Conservation (phyloP, 2,797 vertebrate genomes). For the Agapornis canus region DNA sequence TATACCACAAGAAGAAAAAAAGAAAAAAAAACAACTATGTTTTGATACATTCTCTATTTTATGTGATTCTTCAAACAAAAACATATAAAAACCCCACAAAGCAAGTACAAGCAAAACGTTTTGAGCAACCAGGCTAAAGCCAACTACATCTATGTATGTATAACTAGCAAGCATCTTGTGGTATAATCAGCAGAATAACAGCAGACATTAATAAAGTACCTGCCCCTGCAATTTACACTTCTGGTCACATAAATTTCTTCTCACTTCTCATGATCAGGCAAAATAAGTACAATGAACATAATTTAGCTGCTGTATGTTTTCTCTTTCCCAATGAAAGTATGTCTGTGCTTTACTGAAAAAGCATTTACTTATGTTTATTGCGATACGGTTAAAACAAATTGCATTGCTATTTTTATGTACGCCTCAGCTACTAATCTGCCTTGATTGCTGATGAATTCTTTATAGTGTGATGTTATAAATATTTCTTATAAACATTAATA, state of each 20-base stretch:
- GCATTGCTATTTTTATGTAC: background rate
- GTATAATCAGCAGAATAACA: background rate
- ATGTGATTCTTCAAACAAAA: background rate
- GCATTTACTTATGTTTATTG: constrained; percentile 31
- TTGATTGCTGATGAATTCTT: constrained; percentile 44
- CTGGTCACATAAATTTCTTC: constrained; percentile 23
- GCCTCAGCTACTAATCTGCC: background rate
- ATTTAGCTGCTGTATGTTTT: background rate
- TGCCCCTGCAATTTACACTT: background rate
- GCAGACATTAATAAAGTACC: constrained; percentile 20
- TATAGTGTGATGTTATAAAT: background rate
- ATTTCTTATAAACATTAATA: constrained; percentile 36
- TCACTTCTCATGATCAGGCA: constrained; percentile 11
- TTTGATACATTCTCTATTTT: background rate
- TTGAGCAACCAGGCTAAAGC: background rate
- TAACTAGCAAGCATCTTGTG: background rate
- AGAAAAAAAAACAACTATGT: background rate
- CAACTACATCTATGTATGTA: background rate
- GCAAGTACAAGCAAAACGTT: background rate
- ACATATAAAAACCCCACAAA: background rate
- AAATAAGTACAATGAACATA: background rate
- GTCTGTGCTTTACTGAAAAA: background rate
- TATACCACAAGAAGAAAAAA: background rate
- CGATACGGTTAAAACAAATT: constrained; percentile 25
- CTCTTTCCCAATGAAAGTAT: background rate